Percentiles rank a stretch among this genome's conserved stretches.
Conservation (phyloP, 1,140 invertebrate species). For the Eumeta japonica region DNA sequence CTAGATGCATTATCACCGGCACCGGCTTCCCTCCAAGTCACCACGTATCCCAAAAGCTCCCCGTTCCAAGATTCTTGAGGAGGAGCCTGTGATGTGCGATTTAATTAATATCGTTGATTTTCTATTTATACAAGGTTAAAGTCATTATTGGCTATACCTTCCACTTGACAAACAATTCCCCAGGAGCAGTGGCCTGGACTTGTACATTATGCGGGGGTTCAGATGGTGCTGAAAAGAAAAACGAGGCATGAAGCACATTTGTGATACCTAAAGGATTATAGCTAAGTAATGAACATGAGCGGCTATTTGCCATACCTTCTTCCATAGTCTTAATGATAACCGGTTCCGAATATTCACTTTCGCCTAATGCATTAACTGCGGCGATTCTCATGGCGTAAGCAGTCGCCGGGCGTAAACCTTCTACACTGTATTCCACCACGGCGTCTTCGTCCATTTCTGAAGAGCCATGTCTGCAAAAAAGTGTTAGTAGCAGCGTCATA, state of each 20-base stretch:
- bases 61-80: constrained; percentile 78
- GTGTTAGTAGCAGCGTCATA: constrained; percentile 7
- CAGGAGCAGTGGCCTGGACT: constrained; percentile 75
- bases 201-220: constrained; percentile 78
- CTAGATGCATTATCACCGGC: constrained; percentile 21
- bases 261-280: too few species aligned
- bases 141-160: constrained; percentile 53
- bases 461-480: constrained; percentile 29
- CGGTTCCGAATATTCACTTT: constrained; percentile 72
- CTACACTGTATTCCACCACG: constrained; percentile 48
- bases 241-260: constrained; percentile 2
- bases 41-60: constrained; percentile 76
- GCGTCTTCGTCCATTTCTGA: constrained; percentile 27
- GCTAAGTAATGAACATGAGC: neutral
- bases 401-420: constrained; percentile 71
- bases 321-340: constrained; percentile 78
- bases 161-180: constrained; percentile 79
- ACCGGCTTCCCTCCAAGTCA: constrained; percentile 60
- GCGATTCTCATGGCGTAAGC: constrained; percentile 76
- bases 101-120: constrained; percentile 5
- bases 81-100: constrained; percentile 55
- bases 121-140: neutral
- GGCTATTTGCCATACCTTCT: constrained; percentile 60
- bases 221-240: constrained; percentile 64
- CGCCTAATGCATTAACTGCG: constrained; percentile 80